phyloP scores from a whole-genome alignment of 2,113 vertebrate species.

The Cardinalis cardinalis region DNA sequence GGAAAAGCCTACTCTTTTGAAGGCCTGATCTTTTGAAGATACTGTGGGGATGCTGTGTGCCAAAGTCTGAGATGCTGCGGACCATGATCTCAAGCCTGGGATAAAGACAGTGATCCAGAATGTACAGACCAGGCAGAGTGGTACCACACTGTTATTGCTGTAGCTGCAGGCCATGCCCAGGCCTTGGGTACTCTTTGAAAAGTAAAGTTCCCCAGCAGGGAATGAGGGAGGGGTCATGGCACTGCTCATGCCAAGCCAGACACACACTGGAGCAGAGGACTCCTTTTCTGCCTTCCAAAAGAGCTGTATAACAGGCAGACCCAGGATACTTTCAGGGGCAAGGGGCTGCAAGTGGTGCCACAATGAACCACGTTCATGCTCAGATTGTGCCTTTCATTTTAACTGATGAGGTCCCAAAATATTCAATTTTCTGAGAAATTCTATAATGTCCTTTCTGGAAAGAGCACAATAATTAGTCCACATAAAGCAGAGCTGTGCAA shows the following conservation, averaged over 20 bases:
- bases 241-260: rapidly evolving
- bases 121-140: background rate
- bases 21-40: background rate
- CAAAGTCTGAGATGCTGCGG: background rate
- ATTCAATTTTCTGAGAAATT: background rate
- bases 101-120: background rate
- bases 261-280: rapidly evolving
- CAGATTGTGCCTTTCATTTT: background rate
- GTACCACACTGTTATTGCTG: background rate
- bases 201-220: background rate
- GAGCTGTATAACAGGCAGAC: background rate
- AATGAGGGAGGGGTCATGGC: background rate
- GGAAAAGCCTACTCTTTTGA: background rate
- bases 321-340: too few species aligned
- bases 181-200: background rate
- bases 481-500: background rate
- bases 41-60: background rate
- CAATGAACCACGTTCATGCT: background rate
- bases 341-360: background rate
- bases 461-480: background rate
- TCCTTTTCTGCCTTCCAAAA: background rate
- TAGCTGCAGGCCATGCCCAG: background rate
- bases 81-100: background rate
- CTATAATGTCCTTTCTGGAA: background rate
- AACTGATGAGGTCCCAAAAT: background rate